Base-by-base conservation (phyloP, 2,888 invertebrate genomes). In the Diarsia mendica region DNA sequence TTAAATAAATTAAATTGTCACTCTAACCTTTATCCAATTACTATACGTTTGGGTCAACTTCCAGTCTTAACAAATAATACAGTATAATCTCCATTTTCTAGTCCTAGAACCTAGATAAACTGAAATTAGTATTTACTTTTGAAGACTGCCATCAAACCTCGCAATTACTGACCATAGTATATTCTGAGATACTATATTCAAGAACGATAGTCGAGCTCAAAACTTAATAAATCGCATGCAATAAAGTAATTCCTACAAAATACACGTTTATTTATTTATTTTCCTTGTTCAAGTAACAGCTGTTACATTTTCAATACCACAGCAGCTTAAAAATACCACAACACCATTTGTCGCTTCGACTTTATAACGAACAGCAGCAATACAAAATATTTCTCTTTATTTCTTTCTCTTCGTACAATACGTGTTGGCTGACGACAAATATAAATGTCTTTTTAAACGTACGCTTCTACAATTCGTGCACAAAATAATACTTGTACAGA, bases 401-500 rank as follows among this genome's bases (percentile, higher is more conserved):
- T 66, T 53, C 65, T 75, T 75, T 58, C 46, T 44, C 20, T n/a
- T 1, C 69, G 33, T 65, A 77, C 48, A 77, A 68, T 23, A 60
- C 58, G 64, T 65, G 55, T 3, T 58, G 39, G 33, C n/a, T 65
- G 67, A 53, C 58, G 67, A 71, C 67, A 75, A 75, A 67, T 73
- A 84, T 60, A 70, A 84, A 82, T 82, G 55, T 67, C 64, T 79
- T 81, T 81, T 79, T 70, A 83, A 83, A 72, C 46, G 71, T 39
- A 61, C 64, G 20, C 46, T 71, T 67, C 10, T 6, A 23, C 33
- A 53, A 33, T 61, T 51, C 18, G 23, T 53, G n/a, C 4, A 51
- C 3, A 49, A 3, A 51, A n/a, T 51, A 20, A 20, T 10, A 39
- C 8, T 39, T 6, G 39, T 39, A 60, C 79, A 76, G 79, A 79